Evolutionary conservation across 2,113 vertebrate species (phyloP).

Genomic region (Kryptolebias marmoratus): DNA sequence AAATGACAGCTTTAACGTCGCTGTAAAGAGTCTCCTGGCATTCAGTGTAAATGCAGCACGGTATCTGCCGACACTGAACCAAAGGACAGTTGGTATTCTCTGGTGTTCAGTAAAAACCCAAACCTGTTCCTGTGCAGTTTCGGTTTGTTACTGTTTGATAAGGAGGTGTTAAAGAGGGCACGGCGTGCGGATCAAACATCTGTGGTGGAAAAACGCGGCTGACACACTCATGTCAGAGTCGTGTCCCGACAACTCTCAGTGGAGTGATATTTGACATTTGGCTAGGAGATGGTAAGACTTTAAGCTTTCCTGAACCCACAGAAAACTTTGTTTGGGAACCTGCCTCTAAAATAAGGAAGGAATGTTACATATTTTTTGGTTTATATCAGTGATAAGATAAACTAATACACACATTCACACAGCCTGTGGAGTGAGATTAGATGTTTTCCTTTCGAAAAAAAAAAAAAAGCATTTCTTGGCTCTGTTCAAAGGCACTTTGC

Average conservation of each 20-base stretch:
- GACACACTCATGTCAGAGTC: conserved; percentile 43
- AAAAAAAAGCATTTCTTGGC: conserved; percentile 3
- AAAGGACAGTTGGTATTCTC: neutral
- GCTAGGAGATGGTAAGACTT: conserved; percentile 7
- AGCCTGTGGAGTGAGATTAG: conserved; percentile 28
- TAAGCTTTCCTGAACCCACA: conserved; percentile 1
- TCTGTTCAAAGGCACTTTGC: conserved; percentile 50
- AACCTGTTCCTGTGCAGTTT: neutral
- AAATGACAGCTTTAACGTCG: too few species aligned
- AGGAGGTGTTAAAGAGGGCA: conserved; percentile 7
- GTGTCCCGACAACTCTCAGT: conserved; percentile 37
- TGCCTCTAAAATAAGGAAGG: neutral
- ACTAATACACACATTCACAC: neutral
- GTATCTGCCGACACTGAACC: neutral
- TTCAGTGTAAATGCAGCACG: too few species aligned
- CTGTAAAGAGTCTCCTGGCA: too few species aligned
- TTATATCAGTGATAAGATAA: neutral
- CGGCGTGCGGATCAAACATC: conserved; percentile 50
- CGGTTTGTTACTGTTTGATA: conserved; percentile 14
- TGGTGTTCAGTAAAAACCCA: neutral
- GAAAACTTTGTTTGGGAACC: conserved; percentile 1
- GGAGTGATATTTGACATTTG: conserved; percentile 28
- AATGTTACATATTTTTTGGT: neutral
- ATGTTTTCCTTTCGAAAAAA: conserved; percentile 6
- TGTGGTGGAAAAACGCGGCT: conserved; percentile 33